These are phyloP conservation scores for Streptopelia turtur DNA, from an alignment of 2,797 vertebrate species.

Conservation along the genomic window DNA sequence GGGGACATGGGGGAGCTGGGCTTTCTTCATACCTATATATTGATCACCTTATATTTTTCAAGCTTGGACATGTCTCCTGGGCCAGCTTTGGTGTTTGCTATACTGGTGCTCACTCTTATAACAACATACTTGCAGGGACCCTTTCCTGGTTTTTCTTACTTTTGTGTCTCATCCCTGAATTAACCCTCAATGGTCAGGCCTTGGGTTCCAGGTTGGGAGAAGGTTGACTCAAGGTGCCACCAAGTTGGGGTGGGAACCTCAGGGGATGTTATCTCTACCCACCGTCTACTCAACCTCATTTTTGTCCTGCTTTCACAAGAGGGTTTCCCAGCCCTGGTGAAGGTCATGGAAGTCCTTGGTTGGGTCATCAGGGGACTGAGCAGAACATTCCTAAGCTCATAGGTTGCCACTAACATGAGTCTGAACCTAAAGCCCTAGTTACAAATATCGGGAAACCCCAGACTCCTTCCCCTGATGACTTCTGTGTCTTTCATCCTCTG, in stretches of 20 bases:
- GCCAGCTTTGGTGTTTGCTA: background rate
- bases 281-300: accelerated
- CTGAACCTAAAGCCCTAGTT: background rate
- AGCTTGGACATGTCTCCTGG: background rate
- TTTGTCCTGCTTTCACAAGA: background rate
- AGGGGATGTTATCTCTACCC: background rate
- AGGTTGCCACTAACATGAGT: accelerated
- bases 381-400: background rate
- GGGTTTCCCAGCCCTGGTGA: background rate
- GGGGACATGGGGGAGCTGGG: background rate
- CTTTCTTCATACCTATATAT: accelerated
- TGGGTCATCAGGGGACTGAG: background rate
- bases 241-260: background rate
- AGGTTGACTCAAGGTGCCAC: background rate
- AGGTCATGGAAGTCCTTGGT: background rate
- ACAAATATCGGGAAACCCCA: background rate
- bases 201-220: background rate
- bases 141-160: accelerated
- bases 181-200: background rate
- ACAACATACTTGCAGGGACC: background rate
- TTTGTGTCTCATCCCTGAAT: background rate
- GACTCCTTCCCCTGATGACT: background rate
- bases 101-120: background rate
- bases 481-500: background rate
- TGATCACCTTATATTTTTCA: background rate